Evolutionary conservation across 2,113 vertebrate genomes (phyloP).

Genomic region (Crocuta crocuta): DNA sequence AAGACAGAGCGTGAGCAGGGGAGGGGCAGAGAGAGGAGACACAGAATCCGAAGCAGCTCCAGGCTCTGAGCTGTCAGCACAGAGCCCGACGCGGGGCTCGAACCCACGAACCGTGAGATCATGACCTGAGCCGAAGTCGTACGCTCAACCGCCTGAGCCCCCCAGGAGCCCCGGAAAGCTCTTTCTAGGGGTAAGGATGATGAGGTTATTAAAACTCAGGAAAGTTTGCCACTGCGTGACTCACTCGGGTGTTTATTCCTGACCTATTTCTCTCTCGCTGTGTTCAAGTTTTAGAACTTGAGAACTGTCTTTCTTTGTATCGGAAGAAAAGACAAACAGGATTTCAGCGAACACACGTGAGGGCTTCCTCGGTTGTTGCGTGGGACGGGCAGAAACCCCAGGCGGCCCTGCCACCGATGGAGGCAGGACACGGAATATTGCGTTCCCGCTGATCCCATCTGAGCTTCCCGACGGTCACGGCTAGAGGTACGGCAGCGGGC

Average conservation of each 20-base stretch:
- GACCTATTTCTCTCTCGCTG: not conserved
- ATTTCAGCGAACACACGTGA: rapidly evolving
- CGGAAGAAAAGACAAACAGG: rapidly evolving
- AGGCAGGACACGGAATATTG: rapidly evolving
- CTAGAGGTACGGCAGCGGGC: not conserved
- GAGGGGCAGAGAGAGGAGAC: too few species aligned
- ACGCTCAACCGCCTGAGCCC: too few species aligned
- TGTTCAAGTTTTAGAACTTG: rapidly evolving
- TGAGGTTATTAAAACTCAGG: not conserved
- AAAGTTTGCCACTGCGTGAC: not conserved
- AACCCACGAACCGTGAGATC: too few species aligned
- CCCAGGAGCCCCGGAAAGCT: not conserved
- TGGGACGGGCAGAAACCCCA: not conserved
- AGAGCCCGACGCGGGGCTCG: too few species aligned
- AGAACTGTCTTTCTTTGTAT: not conserved
- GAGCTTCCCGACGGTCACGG: rapidly evolving
- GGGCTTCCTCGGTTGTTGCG: rapidly evolving
- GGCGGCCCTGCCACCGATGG: not conserved
- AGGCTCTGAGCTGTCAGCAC: too few species aligned
- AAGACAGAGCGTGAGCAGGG: too few species aligned
- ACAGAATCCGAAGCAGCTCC: too few species aligned
- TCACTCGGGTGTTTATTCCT: too few species aligned
- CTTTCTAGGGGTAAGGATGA: not conserved
- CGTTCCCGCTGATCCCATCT: not conserved
- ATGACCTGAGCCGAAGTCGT: too few species aligned